These are phyloP conservation scores for Amblyraja radiata DNA, from an alignment of 2,797 vertebrate genomes.

Conservation along the genomic window DNA sequence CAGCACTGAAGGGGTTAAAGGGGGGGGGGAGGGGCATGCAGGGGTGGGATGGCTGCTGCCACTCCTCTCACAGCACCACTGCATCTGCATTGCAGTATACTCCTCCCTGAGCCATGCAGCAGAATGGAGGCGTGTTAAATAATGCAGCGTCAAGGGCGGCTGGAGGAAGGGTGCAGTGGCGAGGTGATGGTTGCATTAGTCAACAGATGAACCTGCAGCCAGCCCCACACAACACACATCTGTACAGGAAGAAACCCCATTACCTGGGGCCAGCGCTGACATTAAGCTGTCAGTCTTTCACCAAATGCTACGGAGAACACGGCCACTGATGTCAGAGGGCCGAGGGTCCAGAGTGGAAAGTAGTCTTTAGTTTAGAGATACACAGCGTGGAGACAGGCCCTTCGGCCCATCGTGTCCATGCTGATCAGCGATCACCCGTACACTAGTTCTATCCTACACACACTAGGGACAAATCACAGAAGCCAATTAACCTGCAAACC, in stretches of 20 bases:
- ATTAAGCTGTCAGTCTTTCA: background rate
- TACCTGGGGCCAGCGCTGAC: too few relatives aligned
- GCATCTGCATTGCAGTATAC: constrained; percentile 34
- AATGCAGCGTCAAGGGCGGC: background rate
- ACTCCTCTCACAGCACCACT: background rate
- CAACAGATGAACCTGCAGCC: background rate
- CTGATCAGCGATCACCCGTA: too few relatives aligned
- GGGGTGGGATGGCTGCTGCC: background rate
- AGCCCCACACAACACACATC: background rate
- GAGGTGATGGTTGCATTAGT: background rate
- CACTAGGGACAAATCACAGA: too few relatives aligned
- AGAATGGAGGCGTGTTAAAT: background rate
- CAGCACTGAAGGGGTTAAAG: background rate
- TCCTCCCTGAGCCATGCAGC: background rate
- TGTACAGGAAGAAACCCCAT: background rate
- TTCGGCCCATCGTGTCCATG: too few relatives aligned
- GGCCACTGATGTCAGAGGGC: too few relatives aligned
- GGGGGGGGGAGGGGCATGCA: background rate
- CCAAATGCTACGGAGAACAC: background rate
- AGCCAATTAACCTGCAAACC: too few relatives aligned
- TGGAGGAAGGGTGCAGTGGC: background rate
- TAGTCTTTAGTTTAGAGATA: too few relatives aligned
- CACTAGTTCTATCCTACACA: too few relatives aligned
- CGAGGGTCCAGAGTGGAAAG: background rate
- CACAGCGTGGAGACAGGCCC: too few relatives aligned